Percentiles rank a stretch among this genome's conserved stretches.
phyloP scores from a whole-genome alignment of 1,140 invertebrate genomes.

The Trichonephila clavipes region DNA sequence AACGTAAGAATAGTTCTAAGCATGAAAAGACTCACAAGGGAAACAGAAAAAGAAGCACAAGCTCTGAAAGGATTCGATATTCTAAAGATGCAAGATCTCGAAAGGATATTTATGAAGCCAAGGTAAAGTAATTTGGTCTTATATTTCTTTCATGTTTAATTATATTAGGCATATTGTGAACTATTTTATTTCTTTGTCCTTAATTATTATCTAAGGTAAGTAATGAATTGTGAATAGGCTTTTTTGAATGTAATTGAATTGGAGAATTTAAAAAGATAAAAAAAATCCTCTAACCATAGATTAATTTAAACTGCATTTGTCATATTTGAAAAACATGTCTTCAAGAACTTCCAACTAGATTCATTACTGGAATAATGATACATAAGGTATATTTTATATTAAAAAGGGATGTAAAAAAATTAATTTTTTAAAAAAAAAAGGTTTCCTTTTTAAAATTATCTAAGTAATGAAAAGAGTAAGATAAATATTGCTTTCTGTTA shows the following conservation, averaged over 20 bases:
- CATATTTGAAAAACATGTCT: too few relatives aligned
- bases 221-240: background rate
- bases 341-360: too few relatives aligned
- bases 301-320: too few relatives aligned
- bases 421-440: too few relatives aligned
- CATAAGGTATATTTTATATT: too few relatives aligned
- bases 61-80: slow-evolving; percentile 66
- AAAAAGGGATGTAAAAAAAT: too few relatives aligned
- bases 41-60: slow-evolving; percentile 67
- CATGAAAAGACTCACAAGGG: slow-evolving; percentile 50
- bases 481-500: too few relatives aligned
- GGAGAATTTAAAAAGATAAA: too few relatives aligned
- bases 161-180: background rate
- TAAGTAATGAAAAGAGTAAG: too few relatives aligned
- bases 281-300: too few relatives aligned
- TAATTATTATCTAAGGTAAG: background rate
- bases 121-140: slow-evolving; percentile 33
- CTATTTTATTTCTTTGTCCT: background rate
- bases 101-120: slow-evolving; percentile 73
- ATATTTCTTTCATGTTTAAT: background rate
- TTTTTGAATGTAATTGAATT: background rate
- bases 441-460: too few relatives aligned
- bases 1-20: slow-evolving; percentile 42
- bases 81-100: slow-evolving; percentile 64
- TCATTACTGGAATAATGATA: too few relatives aligned